Base-by-base conservation (phyloP, 2,888 invertebrate genomes). In the Platypus cylindrus region DNA sequence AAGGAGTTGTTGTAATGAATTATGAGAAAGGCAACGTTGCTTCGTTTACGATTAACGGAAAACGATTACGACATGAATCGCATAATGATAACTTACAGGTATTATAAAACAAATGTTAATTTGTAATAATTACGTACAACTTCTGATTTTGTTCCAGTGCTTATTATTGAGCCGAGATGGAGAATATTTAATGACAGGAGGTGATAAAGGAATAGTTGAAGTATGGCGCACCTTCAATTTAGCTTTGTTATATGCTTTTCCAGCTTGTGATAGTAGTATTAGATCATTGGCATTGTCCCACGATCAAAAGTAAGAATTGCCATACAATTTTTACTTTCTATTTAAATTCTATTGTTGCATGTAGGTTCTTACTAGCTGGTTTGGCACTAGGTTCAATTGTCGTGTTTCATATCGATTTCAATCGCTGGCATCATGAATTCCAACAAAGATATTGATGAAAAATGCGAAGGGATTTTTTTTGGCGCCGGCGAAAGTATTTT, bases 351-450 rank as follows among this genome's bases (percentile, higher is more conserved):
- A 24, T n/a, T 24, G 4, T 27, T 14, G 9, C 12, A 65, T 66
- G n/a, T 65, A 95, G 94, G 63, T 97, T 94, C 70, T 73, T 98
- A 49, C 68, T 98, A 55, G 95, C 95, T 50, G 98, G 98, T 34
- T 70, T 98, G 37, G 90, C 94, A 37, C 90, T 95, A 49, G 98
- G 98, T 34, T 94, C 97, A 34, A 82, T 98, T 49, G 90, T 98
- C 42, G 94, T 98, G 53, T 97, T 97, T 70, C 95, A 98, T 70
- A 94, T 98, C 62, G 97, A 99, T 66, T 99, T 99, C 71, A 98
- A 98, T 66, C 73, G 89, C 58, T 91, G 91, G 91, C 91, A 91
- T 64, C 90, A 91, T 62, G 90, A 91, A 65, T 91, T 89, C 64
- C 90, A 91, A 59, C 90, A 90, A 64, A 78, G 90, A 53, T 90